Evolutionary conservation across 2,888 invertebrate species (phyloP).

Genomic region (Amorpha juglandis): DNA sequence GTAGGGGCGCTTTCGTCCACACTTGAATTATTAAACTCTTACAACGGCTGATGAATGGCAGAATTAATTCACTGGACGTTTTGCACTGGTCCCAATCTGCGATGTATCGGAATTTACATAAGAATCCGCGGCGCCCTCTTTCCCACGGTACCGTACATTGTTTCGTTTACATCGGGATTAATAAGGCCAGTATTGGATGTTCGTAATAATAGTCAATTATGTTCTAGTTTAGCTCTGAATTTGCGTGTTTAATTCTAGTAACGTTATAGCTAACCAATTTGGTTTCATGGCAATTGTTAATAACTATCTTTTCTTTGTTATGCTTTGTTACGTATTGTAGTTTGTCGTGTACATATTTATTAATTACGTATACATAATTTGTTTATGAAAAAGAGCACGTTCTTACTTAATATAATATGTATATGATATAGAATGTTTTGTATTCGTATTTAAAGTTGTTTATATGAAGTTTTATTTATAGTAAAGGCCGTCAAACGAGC

Average conservation of each 20-base stretch:
- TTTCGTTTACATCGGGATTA: conserved; percentile 46
- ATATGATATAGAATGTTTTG: no score
- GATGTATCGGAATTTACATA: conserved; percentile 74
- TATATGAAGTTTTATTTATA: no score
- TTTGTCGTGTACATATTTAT: no score
- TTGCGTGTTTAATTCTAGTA: conserved; percentile 36
- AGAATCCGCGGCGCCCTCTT: conserved; percentile 62
- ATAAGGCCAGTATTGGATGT: conserved; percentile 37
- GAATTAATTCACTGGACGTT: conserved; percentile 51
- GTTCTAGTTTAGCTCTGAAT: conserved; percentile 34
- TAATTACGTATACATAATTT: no score
- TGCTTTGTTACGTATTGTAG: not conserved
- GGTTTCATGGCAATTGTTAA: not conserved
- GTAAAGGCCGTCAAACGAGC: no score
- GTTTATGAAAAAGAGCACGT: no score
- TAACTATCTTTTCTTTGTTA: not conserved
- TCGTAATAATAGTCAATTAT: conserved; percentile 50
- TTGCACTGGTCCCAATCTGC: conserved; percentile 65
- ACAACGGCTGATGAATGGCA: conserved; percentile 63
- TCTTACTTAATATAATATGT: no score
- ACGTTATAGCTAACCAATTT: conserved; percentile 35
- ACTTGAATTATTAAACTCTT: conserved; percentile 65
- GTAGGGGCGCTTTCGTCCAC: conserved; percentile 9
- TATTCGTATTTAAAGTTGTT: no score
- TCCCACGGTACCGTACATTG: conserved; percentile 66